These are phyloP conservation scores for Drosophila sucinea DNA, from an alignment of 1,140 invertebrate species.

Conservation along the genomic window DNA sequence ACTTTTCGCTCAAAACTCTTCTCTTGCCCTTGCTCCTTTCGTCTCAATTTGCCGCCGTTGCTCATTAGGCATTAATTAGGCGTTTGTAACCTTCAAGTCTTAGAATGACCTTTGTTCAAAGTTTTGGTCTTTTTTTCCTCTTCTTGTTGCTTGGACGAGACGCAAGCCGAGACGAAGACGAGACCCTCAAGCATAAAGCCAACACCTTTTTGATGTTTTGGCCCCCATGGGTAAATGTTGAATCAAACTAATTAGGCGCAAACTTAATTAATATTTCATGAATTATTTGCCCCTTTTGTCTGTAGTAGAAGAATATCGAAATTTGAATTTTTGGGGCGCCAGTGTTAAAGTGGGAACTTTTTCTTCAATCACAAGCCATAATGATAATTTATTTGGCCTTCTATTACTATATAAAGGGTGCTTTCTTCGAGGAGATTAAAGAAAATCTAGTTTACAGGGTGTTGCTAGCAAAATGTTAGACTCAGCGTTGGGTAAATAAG, in stretches of 20 bases:
- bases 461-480: too few species aligned
- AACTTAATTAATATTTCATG: conserved; percentile 74
- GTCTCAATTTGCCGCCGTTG: conserved; percentile 15
- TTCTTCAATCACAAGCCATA: not conserved
- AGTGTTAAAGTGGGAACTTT: conserved; percentile 13
- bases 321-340: not conserved
- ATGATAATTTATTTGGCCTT: not conserved
- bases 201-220: conserved; percentile 74
- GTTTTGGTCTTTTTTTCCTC: not conserved
- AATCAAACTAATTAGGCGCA: conserved; percentile 73
- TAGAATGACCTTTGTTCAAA: conserved; percentile 43
- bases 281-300: conserved; percentile 62
- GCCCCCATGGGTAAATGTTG: conserved; percentile 27
- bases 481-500: too few species aligned
- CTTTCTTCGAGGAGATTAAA: too few species aligned
- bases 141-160: conserved; percentile 7
- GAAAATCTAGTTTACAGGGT: too few species aligned
- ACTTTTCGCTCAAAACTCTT: conserved; percentile 37
- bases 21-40: conserved; percentile 7
- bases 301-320: conserved; percentile 20
- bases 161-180: not conserved
- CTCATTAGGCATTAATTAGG: conserved; percentile 70
- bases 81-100: conserved; percentile 48
- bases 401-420: too few species aligned
- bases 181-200: conserved; percentile 34